Evolutionary conservation across 92 coral and sea anemone genomes (phyloP), one percentile per base, ranked within the genome.

Genomic region (Zoanthus sociatus): DNA sequence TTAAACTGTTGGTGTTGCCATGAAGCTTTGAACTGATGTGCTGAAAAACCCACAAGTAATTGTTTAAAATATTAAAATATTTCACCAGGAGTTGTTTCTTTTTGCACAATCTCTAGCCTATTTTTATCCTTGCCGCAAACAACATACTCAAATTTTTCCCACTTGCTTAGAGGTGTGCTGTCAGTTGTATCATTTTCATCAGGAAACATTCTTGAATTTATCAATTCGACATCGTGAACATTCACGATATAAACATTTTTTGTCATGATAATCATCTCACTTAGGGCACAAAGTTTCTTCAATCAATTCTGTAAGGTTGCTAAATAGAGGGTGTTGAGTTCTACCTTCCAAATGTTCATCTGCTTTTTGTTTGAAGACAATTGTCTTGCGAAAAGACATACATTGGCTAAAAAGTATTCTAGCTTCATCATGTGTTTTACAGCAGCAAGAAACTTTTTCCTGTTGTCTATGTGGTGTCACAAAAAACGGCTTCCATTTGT

Each of bases 401-500:
- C 82, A 70, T 1, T 69, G 58, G 12, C 73, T 37, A 21, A 87
- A 75, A 7, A 93, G 70, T 90, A 79, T 84, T 71, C 91, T 70
- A 2, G 64, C 84, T 56, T 93, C 91, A 0, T 88, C 92, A 55
- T 93, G 94, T 69, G 60, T 71, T 1, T 50, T 13, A 46, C 76
- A 71, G 20, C 53, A 71, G 17, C 76, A 71, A 71, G 48, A 71
- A 71, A 71, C 51, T n/a, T 4, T 67, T 37, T 67, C 72, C 5
- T 50, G 54, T 67, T 17, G 26, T 67, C 72, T 67, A 7, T 90
- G 83, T 4, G 92, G 91, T 21, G 79, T 73, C 1, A 90, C 88
- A 46, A 77, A 93, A 74, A 93, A 84, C 1, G 95, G 93, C 42
- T 88, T 90, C 47, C 91, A 93, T 11, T 50, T 50, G 0, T 50